Evolutionary conservation across 2,113 vertebrate species (phyloP), one percentile per base, ranked within the genome.

Genomic region (Dromas ardeola): DNA sequence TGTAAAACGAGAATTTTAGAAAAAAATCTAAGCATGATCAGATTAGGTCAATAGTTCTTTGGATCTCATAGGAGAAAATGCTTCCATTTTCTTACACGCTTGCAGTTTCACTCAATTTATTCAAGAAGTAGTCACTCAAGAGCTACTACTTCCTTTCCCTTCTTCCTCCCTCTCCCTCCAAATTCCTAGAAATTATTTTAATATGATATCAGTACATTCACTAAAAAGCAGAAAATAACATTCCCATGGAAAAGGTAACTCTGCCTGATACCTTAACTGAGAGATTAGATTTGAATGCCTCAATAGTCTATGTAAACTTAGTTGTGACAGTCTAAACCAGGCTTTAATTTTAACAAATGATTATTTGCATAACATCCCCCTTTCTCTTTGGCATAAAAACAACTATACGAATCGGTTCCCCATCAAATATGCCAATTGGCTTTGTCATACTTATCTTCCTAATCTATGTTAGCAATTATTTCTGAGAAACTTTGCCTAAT

Each of bases 211-310:
- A 94, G 70, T 17, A 55, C 38, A 47, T 91, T 74, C 16, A 85
- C 63, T 81, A 69, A 93, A 90, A 73, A 70, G 58, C 52, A 88
- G 74, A 77, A 78, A 88, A 55, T 55, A 43, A 73, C 40, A 69
- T 95, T 92, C 90, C 53, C 52, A 70, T 22, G 50, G 76, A 90
- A 95, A 74, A 97, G 58, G 72, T 79, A 89, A 87, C 25, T 56
- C 71, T 76, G 72, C 69, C 58, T 79, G 70, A 56, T 93, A 92
- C 53, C 22, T 88, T 38, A 85, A 95, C 38, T 3, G 18, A 92
- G 49, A 94, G 58, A 95, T 80, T 80, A 93, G 65, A 89, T 76
- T 67, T 72, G 63, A 84, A 66, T 92, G 67, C 87, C 86, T 95
- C 67, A 91, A 52, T 13, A 95, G 63, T 81, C 61, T 81, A 34